A percentile compares a stretch with the other conserved stretches of the same genome.
phyloP scores from a whole-genome alignment of 2,113 vertebrate genomes.

The Rissa tridactyla region DNA sequence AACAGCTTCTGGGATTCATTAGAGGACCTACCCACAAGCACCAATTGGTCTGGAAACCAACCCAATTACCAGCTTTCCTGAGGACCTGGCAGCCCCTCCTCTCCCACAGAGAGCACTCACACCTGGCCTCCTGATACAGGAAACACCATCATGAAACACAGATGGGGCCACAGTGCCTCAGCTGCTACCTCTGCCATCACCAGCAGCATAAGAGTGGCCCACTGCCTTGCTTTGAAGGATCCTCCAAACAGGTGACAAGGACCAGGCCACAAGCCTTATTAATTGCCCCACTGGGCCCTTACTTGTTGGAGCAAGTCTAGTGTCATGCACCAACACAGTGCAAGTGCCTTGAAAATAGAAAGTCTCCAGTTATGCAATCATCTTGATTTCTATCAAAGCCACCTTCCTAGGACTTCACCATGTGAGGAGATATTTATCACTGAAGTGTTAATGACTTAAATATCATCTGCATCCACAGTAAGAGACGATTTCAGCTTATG shows the following conservation, averaged over 20 bases:
- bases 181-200: not conserved
- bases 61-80: not conserved
- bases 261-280: not conserved
- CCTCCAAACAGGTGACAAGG: not conserved
- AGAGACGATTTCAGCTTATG: not conserved
- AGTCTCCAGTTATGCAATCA: not conserved
- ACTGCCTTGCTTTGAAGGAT: not conserved
- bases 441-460: not conserved
- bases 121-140: not conserved
- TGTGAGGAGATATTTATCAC: not conserved
- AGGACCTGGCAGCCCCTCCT: not conserved
- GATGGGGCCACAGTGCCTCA: not conserved
- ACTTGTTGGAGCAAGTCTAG: not conserved
- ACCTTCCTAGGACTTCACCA: not conserved
- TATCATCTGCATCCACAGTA: not conserved
- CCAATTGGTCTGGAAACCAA: not conserved
- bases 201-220: not conserved
- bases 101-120: not conserved
- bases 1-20: not conserved
- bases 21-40: not conserved
- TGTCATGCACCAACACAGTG: not conserved
- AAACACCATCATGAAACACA: not conserved
- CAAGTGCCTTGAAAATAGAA: not conserved
- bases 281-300: not conserved
- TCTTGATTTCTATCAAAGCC: not conserved